Conservation (phyloP, 1,140 invertebrate genomes). For the Nasonia longicornis region DNA sequence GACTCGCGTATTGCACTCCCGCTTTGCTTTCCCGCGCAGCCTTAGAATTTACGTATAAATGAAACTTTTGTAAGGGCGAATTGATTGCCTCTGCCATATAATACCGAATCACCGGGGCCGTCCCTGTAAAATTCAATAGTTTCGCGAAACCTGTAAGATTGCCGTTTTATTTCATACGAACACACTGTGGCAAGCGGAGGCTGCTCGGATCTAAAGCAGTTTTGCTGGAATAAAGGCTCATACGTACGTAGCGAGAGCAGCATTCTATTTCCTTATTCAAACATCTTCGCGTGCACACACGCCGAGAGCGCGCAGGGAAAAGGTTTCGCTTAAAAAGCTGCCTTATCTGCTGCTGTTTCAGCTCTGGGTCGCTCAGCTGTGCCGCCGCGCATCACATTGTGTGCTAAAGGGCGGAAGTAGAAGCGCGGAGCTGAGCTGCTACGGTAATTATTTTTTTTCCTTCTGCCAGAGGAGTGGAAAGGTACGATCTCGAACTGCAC, state of each 20-base stretch:
- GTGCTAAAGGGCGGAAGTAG: constrained; percentile 34
- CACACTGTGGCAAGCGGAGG: background rate
- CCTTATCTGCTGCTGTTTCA: background rate
- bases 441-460: constrained; percentile 20
- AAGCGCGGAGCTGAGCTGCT: background rate
- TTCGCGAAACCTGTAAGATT: background rate
- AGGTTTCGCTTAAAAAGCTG: background rate
- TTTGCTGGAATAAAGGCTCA: background rate
- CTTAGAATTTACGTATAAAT: background rate
- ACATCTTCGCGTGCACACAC: background rate
- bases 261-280: constrained; percentile 28
- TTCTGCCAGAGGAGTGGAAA: background rate
- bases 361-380: constrained; percentile 19
- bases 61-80: too few species aligned
- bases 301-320: background rate
- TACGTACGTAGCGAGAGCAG: background rate
- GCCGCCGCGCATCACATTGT: constrained; percentile 25
- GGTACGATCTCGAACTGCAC: background rate
- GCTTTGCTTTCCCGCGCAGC: too few species aligned
- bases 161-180: background rate
- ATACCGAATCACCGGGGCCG: background rate
- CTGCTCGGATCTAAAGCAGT: background rate
- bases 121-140: background rate
- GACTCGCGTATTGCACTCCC: too few species aligned
- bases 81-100: too few species aligned